Evolutionary conservation across 2,797 vertebrate species (phyloP).

Genomic region (Brachymystax lenok): DNA sequence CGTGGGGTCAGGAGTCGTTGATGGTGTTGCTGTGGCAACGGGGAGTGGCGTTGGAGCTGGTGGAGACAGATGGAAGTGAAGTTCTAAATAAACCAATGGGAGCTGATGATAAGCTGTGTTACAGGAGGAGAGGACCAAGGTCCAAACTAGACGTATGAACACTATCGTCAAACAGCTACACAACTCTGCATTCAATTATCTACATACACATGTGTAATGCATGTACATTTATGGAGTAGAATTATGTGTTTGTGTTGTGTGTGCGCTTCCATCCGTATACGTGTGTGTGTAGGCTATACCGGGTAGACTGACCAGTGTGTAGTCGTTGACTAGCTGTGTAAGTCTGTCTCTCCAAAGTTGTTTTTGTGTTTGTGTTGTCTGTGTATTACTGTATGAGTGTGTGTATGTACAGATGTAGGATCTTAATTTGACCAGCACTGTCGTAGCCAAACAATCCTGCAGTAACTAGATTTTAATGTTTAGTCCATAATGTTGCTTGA

Average conservation of each 20-base stretch:
- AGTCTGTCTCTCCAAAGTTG: slow-evolving; percentile 75
- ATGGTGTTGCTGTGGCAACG: slow-evolving; percentile 83
- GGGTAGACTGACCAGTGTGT: slow-evolving; percentile 64
- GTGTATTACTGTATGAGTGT: neutral
- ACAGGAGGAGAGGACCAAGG: neutral
- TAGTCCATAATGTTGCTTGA: no score
- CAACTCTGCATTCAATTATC: no score
- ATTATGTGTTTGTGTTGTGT: neutral
- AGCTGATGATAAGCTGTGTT: neutral
- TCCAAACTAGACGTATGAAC: neutral
- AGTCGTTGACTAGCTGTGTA: slow-evolving; percentile 59
- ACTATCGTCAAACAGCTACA: neutral
- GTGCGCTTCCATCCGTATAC: no score
- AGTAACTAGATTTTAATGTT: no score
- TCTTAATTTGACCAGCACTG: no score
- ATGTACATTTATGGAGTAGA: neutral
- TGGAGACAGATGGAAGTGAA: neutral
- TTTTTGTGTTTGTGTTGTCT: neutral
- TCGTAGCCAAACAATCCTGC: no score
- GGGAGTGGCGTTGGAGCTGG: slow-evolving; percentile 78
- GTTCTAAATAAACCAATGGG: neutral
- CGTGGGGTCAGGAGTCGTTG: slow-evolving; percentile 73
- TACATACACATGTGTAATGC: no score
- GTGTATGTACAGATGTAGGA: neutral
- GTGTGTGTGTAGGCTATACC: slow-evolving; percentile 9